phyloP scores from a whole-genome alignment of 1,140 invertebrate species.

The Charaxes varanes region DNA sequence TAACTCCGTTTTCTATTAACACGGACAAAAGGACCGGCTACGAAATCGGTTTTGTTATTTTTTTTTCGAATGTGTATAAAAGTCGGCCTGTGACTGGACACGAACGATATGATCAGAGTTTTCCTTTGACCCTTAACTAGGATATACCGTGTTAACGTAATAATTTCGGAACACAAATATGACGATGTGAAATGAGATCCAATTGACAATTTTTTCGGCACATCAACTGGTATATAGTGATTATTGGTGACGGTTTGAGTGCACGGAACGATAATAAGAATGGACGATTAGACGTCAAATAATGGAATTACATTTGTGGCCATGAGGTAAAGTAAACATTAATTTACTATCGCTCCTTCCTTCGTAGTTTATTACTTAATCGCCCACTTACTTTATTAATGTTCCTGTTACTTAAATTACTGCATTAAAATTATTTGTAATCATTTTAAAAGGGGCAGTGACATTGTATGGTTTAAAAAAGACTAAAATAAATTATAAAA shows the following conservation, averaged over 20 bases:
- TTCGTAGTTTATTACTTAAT: too few species aligned
- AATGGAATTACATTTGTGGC: conserved; percentile 2
- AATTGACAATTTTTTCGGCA: too few species aligned
- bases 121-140: conserved; percentile 34
- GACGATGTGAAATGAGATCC: conserved; percentile 15
- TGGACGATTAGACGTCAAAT: conserved; percentile 2
- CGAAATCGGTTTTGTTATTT: conserved; percentile 58
- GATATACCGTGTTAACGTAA: conserved; percentile 36
- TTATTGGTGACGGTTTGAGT: conserved; percentile 12
- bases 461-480: too few species aligned
- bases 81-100: conserved; percentile 31
- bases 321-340: neutral
- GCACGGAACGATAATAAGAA: neutral
- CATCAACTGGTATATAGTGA: too few species aligned
- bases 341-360: too few species aligned
- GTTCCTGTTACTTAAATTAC: too few species aligned
- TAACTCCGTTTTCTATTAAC: conserved; percentile 36
- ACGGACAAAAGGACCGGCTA: conserved; percentile 58
- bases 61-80: conserved; percentile 33
- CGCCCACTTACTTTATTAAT: too few species aligned
- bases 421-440: too few species aligned
- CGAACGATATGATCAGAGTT: conserved; percentile 42
- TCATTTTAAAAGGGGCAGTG: too few species aligned
- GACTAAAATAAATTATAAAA: too few species aligned
- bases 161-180: conserved; percentile 26